Percentiles rank a stretch among this genome's conserved stretches.
Conservation (phyloP, 2,888 invertebrate species). For the Microchrysa polita region DNA sequence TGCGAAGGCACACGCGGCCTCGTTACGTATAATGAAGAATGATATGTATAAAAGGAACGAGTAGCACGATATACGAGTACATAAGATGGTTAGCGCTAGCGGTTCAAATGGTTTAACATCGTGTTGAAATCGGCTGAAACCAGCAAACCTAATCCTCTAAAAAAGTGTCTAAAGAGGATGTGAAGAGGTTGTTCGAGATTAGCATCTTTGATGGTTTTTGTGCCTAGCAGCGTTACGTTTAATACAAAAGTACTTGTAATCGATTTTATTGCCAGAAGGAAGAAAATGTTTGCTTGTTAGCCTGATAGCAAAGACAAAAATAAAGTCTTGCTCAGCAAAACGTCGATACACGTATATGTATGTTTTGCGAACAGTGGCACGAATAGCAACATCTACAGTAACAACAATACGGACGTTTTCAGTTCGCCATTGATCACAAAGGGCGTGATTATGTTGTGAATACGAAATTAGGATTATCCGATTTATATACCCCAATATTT, state of each 20-base stretch:
- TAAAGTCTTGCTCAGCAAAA: no score
- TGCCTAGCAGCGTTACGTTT: slow-evolving; percentile 6
- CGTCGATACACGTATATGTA: no score
- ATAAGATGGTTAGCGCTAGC: not conserved
- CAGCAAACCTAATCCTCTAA: no score
- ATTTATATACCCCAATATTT: slow-evolving; percentile 19
- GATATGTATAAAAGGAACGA: not conserved
- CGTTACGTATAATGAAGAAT: no score
- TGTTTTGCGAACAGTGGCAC: not conserved
- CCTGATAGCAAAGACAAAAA: not conserved
- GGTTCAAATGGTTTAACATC: slow-evolving; percentile 11
- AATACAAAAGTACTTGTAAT: slow-evolving; percentile 20
- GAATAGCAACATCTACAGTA: not conserved
- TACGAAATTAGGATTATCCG: slow-evolving; percentile 29
- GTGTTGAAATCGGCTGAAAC: not conserved
- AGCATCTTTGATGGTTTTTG: slow-evolving; percentile 15
- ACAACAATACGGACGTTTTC: not conserved
- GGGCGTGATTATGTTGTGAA: slow-evolving; percentile 38
- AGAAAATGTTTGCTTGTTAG: not conserved
- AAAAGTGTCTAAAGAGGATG: not conserved
- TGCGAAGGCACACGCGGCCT: no score
- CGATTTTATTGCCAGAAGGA: slow-evolving; percentile 9
- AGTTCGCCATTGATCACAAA: slow-evolving; percentile 30
- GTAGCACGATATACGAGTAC: not conserved
- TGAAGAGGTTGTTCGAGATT: slow-evolving; percentile 6